Evolutionary conservation across 92 coral and sea anemone species (phyloP).

Genomic region (Parazoanthus atlanticus): DNA sequence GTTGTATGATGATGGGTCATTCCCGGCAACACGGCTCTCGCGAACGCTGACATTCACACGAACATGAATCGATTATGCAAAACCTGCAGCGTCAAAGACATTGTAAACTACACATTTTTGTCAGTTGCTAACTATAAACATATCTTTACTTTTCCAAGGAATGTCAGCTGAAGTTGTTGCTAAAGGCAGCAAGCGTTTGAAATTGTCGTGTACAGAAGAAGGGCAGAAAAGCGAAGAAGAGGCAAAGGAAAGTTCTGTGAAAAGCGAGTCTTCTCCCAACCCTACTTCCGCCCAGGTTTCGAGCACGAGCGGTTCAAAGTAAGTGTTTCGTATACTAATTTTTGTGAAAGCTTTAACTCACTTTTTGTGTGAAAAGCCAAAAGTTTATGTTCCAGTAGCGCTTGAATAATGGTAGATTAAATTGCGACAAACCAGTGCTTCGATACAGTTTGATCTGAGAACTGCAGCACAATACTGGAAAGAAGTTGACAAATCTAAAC

Average conservation of each 20-base stretch:
- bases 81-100: conserved; percentile 33
- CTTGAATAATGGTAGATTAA: background rate
- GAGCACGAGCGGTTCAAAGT: conserved; percentile 12
- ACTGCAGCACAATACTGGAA: too few species aligned
- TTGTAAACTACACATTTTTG: conserved; percentile 41
- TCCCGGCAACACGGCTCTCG: conserved; percentile 33
- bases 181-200: conserved; percentile 76
- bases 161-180: conserved; percentile 81
- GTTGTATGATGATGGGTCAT: conserved; percentile 40
- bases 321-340: background rate
- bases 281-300: conserved; percentile 38
- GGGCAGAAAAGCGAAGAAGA: conserved; percentile 30
- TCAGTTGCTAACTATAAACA: conserved; percentile 47
- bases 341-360: background rate
- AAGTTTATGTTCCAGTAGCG: background rate
- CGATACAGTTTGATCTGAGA: too few species aligned
- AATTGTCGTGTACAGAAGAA: conserved; percentile 66
- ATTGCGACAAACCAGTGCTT: background rate
- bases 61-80: conserved; percentile 74
- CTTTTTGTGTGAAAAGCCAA: background rate
- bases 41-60: conserved; percentile 41
- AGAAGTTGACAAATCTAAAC: background rate
- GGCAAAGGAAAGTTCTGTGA: conserved; percentile 30
- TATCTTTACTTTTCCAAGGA: conserved; percentile 42
- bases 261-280: conserved; percentile 28